Evolutionary conservation across 2,113 vertebrate genomes (phyloP).

Genomic region (Oreotragus oreotragus): DNA sequence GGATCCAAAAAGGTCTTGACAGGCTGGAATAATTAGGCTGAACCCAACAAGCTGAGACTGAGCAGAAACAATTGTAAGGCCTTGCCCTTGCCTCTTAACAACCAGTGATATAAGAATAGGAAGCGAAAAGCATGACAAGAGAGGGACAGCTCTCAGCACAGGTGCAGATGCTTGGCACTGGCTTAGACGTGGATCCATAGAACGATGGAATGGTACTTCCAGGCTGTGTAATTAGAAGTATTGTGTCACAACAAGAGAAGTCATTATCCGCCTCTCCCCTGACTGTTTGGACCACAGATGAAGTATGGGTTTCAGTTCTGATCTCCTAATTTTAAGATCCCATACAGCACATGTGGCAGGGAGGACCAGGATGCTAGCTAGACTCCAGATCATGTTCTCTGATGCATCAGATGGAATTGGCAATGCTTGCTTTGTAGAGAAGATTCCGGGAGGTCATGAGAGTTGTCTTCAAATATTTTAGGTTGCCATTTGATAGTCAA

Average conservation of each 20-base stretch:
- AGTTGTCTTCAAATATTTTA: neutral
- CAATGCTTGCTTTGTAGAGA: neutral
- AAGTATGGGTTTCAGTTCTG: neutral
- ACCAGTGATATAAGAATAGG: too few relatives aligned
- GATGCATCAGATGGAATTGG: neutral
- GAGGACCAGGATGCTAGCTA: neutral
- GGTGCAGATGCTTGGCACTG: neutral
- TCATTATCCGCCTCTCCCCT: neutral
- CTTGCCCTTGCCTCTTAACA: neutral
- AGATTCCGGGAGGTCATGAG: neutral
- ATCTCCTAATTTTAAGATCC: neutral
- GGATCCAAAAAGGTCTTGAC: constrained; percentile 36
- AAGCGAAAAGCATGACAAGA: neutral
- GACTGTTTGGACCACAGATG: neutral
- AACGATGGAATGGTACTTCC: neutral
- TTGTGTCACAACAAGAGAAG: neutral
- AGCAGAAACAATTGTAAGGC: neutral
- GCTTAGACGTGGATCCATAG: neutral
- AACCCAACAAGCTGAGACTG: constrained; percentile 7
- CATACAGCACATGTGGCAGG: too few relatives aligned
- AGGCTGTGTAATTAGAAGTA: neutral
- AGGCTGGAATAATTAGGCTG: neutral
- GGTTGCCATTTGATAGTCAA: neutral
- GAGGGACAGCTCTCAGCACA: neutral
- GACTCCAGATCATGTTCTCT: neutral